A percentile compares a stretch with the other conserved stretches of the same genome.
These are phyloP conservation scores for Macrotrachela quadricornifera DNA, from an alignment of 1,140 invertebrate genomes.

Conservation along the genomic window DNA sequence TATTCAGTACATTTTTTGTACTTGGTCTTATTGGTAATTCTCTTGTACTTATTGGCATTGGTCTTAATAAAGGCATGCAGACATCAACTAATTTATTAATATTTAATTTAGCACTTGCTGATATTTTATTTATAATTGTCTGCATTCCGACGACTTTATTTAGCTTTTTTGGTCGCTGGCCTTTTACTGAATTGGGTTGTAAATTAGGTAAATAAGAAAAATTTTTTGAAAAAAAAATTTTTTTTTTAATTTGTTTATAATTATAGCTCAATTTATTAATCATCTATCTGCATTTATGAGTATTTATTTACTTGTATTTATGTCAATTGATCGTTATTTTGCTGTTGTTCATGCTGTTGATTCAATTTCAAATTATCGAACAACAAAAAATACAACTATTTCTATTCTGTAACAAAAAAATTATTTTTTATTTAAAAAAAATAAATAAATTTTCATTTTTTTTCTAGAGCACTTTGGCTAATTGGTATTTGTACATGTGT, in stretches of 20 bases:
- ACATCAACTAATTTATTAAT: constrained; percentile 78
- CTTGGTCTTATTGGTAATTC: constrained; percentile 67
- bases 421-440: too few species aligned
- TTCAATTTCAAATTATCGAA: constrained; percentile 66
- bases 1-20: constrained; percentile 18
- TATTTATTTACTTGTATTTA: constrained; percentile 76
- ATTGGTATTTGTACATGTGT: too few species aligned
- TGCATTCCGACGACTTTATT: constrained; percentile 53
- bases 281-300: constrained; percentile 62
- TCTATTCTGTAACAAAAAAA: too few species aligned
- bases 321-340: constrained; percentile 78
- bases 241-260: too few species aligned
- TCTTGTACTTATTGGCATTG: constrained; percentile 55
- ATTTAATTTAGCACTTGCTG: constrained; percentile 57
- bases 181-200: too few species aligned
- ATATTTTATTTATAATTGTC: constrained; percentile 76
- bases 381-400: constrained; percentile 49
- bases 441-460: too few species aligned
- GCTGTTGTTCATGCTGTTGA: constrained; percentile 79
- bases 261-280: too few species aligned
- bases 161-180: constrained; percentile 11
- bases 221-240: too few species aligned
- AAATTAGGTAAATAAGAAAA: too few species aligned
- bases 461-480: too few species aligned
- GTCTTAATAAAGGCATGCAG: constrained; percentile 68